A percentile compares a stretch with the other conserved stretches of the same genome.
phyloP scores from a whole-genome alignment of 2,797 vertebrate species.

The Muscicapa comitata region DNA sequence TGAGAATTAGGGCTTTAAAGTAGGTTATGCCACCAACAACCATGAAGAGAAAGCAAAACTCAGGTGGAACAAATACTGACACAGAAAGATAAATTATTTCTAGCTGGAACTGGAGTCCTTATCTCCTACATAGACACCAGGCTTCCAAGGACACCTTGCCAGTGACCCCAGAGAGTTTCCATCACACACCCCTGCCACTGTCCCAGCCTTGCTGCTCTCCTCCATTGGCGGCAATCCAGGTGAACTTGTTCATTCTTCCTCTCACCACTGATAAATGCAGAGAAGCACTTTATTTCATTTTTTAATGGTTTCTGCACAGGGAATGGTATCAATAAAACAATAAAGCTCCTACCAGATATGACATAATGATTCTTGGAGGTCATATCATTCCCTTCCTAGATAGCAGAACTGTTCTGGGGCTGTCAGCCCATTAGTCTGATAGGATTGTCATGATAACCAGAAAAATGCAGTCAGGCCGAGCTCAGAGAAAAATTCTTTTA shows the following conservation, averaged over 20 bases:
- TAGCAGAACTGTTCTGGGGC: neutral
- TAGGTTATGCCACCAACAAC: neutral
- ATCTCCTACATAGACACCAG: neutral
- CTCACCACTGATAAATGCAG: neutral
- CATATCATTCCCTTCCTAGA: constrained; percentile 2
- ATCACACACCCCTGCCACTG: neutral
- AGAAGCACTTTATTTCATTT: constrained; percentile 6
- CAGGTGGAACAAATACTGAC: neutral
- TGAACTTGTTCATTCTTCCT: neutral
- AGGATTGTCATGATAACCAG: constrained; percentile 29
- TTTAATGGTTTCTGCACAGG: neutral
- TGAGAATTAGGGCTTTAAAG: neutral
- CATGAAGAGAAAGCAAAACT: neutral
- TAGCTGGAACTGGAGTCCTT: neutral
- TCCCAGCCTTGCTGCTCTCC: neutral
- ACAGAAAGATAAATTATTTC: neutral
- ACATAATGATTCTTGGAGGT: constrained; percentile 25
- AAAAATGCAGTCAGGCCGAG: neutral
- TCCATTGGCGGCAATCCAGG: neutral
- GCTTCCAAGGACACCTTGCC: neutral
- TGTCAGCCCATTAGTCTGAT: constrained; percentile 13
- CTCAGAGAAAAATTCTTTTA: neutral
- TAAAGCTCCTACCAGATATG: constrained; percentile 7
- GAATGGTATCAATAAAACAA: constrained; percentile 37
- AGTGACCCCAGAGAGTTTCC: neutral